Conservation (phyloP, 2,797 vertebrate genomes). For the Simalia tracyae region DNA sequence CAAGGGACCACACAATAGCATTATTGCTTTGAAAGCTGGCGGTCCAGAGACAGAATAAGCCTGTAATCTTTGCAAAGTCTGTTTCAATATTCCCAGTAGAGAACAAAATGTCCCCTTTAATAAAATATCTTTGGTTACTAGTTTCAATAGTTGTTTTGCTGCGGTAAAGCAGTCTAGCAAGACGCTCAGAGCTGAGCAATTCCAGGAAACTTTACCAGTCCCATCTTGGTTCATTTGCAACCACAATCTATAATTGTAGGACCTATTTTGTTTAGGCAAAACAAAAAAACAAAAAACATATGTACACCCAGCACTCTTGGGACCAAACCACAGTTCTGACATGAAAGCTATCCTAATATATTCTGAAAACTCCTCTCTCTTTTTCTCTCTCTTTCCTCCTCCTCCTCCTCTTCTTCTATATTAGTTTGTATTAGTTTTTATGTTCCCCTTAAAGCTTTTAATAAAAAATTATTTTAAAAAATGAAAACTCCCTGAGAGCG, state of each 20-base stretch:
- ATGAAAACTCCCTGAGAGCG: background rate
- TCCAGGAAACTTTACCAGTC: background rate
- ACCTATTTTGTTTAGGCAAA: background rate
- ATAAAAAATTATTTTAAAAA: too few relatives aligned
- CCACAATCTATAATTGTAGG: background rate
- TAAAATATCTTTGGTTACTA: background rate
- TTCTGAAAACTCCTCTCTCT: background rate
- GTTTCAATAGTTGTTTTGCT: background rate
- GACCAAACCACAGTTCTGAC: background rate
- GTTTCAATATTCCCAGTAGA: background rate
- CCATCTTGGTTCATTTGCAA: background rate
- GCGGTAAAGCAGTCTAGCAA: background rate
- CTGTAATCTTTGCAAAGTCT: background rate
- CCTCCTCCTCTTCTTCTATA: too few relatives aligned
- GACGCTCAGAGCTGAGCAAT: background rate
- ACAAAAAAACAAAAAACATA: background rate
- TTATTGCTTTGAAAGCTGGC: background rate
- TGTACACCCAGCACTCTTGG: background rate
- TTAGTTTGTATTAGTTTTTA: too few relatives aligned
- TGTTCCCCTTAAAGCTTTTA: too few relatives aligned
- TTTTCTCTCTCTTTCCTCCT: too few relatives aligned
- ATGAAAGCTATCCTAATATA: background rate
- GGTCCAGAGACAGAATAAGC: background rate
- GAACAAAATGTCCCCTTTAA: background rate
- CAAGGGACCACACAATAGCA: background rate